Evolutionary conservation across 2,888 invertebrate species (phyloP).

Genomic region (Spilosoma lubricipeda): DNA sequence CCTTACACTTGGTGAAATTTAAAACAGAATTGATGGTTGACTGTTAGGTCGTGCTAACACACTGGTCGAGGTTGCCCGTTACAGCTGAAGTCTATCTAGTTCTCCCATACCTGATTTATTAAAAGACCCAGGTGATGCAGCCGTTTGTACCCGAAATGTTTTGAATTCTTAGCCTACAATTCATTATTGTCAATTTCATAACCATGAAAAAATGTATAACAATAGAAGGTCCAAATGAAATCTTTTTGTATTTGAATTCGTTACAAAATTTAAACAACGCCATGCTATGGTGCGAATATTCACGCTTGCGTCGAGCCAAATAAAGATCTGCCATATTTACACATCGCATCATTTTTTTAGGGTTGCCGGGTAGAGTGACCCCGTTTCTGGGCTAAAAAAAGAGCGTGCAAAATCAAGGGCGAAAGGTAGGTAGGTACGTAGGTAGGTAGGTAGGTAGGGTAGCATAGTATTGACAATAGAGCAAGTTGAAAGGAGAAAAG

Average conservation of each 20-base stretch:
- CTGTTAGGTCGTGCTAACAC: too few species aligned
- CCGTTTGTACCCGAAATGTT: too few species aligned
- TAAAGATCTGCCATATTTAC: neutral
- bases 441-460: too few species aligned
- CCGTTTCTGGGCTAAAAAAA: constrained; percentile 64
- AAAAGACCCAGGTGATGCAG: too few species aligned
- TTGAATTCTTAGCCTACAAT: too few species aligned
- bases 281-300: neutral
- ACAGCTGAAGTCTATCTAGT: too few species aligned
- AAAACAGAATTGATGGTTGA: too few species aligned
- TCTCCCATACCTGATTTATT: too few species aligned
- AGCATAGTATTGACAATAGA: constrained; percentile 62
- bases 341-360: constrained; percentile 37
- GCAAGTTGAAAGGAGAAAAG: constrained; percentile 40
- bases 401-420: constrained; percentile 68
- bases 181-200: neutral
- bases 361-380: constrained; percentile 64
- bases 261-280: neutral
- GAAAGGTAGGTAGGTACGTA: too few species aligned
- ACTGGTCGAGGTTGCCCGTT: too few species aligned
- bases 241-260: neutral
- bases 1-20: too few species aligned
- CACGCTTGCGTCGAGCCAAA: neutral
- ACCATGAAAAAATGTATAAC: neutral
- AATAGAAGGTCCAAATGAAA: neutral